phyloP scores from a whole-genome alignment of 2,797 vertebrate genomes.

The Cyprinodon diabolis region DNA sequence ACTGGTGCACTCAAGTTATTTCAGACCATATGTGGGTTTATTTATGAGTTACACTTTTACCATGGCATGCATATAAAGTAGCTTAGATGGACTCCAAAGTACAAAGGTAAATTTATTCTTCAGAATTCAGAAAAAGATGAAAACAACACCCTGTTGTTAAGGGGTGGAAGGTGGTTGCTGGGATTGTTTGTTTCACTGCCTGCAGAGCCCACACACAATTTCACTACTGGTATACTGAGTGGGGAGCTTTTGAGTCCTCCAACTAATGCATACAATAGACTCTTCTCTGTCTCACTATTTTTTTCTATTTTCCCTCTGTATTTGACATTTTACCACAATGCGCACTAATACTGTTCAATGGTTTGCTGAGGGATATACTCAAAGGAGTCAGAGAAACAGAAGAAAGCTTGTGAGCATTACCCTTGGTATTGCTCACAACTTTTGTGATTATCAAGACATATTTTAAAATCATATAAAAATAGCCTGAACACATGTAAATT shows the following conservation, averaged over 20 bases:
- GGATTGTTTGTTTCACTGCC: conserved; percentile 59
- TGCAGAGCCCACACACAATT: conserved; percentile 62
- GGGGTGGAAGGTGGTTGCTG: conserved; percentile 20
- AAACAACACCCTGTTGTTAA: conserved; percentile 27
- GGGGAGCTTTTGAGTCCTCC: conserved; percentile 59
- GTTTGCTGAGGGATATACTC: conserved; percentile 20
- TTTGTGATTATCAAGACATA: neutral
- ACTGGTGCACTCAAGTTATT: conserved; percentile 18
- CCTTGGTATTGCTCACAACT: neutral
- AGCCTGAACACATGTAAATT: neutral
- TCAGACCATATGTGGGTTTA: neutral
- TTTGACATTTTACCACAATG: conserved; percentile 47
- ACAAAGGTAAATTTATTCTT: conserved; percentile 43
- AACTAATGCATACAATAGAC: conserved; percentile 65
- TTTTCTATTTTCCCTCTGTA: conserved; percentile 36
- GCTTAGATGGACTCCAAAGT: conserved; percentile 27
- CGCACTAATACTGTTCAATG: conserved; percentile 44
- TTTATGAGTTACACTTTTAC: conserved; percentile 18
- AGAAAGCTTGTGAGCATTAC: conserved; percentile 1
- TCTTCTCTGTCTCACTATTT: conserved; percentile 38
- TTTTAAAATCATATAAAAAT: neutral
- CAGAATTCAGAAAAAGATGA: conserved; percentile 44
- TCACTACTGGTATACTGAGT: conserved; percentile 50
- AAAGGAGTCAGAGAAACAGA: conserved; percentile 18
- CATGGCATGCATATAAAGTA: conserved; percentile 24